Percentiles rank a stretch among this genome's conserved stretches.
These are phyloP conservation scores for Hippocampus mohnikei DNA, from an alignment of 2,113 vertebrate species.

Conservation along the genomic window DNA sequence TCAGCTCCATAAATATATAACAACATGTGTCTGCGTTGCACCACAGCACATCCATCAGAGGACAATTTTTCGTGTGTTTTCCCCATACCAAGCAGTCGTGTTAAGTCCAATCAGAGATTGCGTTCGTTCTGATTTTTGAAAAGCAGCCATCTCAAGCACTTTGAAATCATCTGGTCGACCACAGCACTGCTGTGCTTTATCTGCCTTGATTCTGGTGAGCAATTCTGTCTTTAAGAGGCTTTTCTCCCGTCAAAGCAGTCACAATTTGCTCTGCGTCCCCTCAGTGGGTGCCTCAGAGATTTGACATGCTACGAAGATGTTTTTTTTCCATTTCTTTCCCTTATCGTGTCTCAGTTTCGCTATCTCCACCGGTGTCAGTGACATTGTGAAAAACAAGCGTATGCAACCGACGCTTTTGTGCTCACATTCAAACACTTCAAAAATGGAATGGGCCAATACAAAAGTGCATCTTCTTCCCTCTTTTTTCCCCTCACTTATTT, in stretches of 20 bases:
- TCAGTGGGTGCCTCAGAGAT: constrained; percentile 38
- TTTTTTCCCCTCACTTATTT: constrained; percentile 14
- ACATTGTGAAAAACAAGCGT: constrained; percentile 2
- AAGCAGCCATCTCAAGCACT: constrained; percentile 38
- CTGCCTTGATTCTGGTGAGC: constrained; percentile 49
- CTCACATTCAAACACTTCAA: constrained; percentile 19
- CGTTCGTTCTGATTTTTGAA: constrained; percentile 48
- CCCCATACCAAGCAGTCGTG: constrained; percentile 17
- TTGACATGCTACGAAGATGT: constrained; percentile 44
- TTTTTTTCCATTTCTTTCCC: constrained; percentile 19
- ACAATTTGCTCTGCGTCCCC: constrained; percentile 36
- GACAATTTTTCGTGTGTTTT: constrained; percentile 10
- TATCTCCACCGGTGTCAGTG: not conserved
- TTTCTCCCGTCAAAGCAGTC: constrained; percentile 45
- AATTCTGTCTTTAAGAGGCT: constrained; percentile 55
- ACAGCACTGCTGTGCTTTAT: constrained; percentile 35
- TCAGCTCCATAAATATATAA: not conserved
- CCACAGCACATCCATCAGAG: constrained; percentile 16
- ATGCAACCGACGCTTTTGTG: constrained; percentile 13
- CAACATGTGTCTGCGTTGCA: not conserved
- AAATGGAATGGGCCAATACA: constrained; percentile 15
- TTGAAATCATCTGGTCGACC: constrained; percentile 49
- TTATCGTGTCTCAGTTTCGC: constrained; percentile 13
- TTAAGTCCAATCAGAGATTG: constrained; percentile 45
- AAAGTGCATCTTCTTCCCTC: constrained; percentile 11